These are phyloP conservation scores for Elephantulus edwardii DNA, from an alignment of 2,113 vertebrate species.

Conservation along the genomic window DNA sequence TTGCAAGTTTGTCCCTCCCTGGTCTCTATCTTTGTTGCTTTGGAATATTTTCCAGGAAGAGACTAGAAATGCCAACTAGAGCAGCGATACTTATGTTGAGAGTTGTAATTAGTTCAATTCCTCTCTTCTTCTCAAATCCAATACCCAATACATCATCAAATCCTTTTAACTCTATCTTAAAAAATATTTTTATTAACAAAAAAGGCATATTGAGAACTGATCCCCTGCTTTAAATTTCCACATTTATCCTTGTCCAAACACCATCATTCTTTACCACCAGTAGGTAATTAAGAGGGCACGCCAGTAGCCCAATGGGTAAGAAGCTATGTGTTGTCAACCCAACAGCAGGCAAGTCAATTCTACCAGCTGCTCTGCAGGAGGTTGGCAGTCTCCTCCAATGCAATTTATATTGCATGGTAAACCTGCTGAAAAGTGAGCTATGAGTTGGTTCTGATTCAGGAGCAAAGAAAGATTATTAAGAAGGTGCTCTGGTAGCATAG, in stretches of 20 bases:
- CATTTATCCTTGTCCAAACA: not conserved
- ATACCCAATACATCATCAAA: not conserved
- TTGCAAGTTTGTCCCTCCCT: not conserved
- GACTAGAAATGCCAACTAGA: not conserved
- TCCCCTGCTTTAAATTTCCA: not conserved
- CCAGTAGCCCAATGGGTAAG: no score
- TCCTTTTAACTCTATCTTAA: not conserved
- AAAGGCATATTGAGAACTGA: not conserved
- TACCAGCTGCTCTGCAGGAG: no score
- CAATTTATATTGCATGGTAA: no score
- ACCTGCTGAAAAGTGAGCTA: no score
- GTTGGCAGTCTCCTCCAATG: no score
- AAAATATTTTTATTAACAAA: no score
- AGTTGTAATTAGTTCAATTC: not conserved
- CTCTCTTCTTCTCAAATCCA: not conserved
- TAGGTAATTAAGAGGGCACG: no score
- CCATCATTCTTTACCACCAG: not conserved
- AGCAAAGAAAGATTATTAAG: no score
- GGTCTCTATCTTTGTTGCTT: not conserved
- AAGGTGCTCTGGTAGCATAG: no score
- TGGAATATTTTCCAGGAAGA: conserved; percentile 2
- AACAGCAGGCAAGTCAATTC: no score
- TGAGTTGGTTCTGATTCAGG: no score
- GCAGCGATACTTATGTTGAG: not conserved
- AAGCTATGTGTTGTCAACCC: no score